Evolutionary conservation across 2,113 vertebrate species (phyloP).

Genomic region (Eretmodus cyanostictus): DNA sequence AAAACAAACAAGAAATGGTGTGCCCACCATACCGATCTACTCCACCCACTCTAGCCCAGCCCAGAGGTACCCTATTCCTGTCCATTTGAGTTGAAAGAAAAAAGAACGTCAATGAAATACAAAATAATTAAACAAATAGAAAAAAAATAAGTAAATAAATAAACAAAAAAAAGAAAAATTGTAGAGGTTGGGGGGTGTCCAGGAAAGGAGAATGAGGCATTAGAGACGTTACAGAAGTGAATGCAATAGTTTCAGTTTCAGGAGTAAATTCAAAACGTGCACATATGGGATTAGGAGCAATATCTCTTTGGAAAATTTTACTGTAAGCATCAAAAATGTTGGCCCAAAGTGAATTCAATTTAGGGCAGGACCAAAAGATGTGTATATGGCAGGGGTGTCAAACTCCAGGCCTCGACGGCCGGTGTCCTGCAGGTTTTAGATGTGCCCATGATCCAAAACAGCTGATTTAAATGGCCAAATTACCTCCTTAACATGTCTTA

Average conservation of each 20-base stretch:
- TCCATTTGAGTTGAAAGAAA: not conserved
- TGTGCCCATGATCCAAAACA: not conserved
- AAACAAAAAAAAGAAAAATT: not conserved
- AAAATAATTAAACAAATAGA: not conserved
- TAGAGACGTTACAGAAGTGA: not conserved
- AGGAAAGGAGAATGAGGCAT: not conserved
- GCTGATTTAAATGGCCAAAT: not conserved
- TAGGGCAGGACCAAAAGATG: not conserved
- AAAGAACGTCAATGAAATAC: not conserved
- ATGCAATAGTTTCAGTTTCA: not conserved
- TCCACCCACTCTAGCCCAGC: not conserved
- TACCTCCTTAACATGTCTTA: not conserved
- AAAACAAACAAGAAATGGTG: not conserved
- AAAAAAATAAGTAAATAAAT: not conserved
- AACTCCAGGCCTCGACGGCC: not conserved
- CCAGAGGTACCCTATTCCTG: not conserved
- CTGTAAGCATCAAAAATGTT: not conserved
- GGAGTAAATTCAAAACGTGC: not conserved
- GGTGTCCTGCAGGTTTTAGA: fast-evolving
- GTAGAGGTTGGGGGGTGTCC: not conserved
- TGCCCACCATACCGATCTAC: not conserved
- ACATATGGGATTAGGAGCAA: not conserved
- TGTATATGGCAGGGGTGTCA: not conserved
- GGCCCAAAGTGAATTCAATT: not conserved
- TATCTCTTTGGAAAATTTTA: not conserved